phyloP scores from a whole-genome alignment of 2,113 vertebrate genomes.

The Prolemur simus region DNA sequence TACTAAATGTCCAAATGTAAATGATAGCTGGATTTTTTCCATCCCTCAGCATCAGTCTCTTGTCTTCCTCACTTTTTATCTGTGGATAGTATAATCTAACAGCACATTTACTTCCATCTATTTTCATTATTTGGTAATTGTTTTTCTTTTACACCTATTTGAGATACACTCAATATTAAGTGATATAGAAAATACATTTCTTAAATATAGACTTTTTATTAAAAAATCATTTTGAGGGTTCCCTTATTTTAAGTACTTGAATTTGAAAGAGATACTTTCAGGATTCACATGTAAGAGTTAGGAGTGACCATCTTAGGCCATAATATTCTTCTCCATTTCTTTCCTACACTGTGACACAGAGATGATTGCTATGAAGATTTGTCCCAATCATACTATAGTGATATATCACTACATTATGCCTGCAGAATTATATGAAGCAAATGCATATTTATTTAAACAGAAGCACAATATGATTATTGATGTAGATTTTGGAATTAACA shows the following conservation, averaged over 20 bases:
- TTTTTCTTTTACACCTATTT: conserved; percentile 47
- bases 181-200: neutral
- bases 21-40: conserved; percentile 24
- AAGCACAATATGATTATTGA: neutral
- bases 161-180: neutral
- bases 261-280: neutral
- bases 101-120: neutral
- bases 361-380: neutral
- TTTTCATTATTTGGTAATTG: conserved; percentile 61
- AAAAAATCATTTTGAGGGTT: neutral
- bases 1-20: conserved; percentile 53
- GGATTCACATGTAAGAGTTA: neutral
- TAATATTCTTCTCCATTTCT: neutral
- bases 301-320: neutral
- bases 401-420: neutral
- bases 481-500: neutral
- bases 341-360: neutral
- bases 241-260: neutral
- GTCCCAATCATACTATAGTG: neutral
- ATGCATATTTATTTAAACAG: neutral
- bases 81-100: conserved; percentile 27
- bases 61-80: neutral
- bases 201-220: neutral
- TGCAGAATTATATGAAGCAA: neutral
- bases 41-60: neutral